Conservation (phyloP, 1,140 invertebrate species). For the Scaptomyza montana region DNA sequence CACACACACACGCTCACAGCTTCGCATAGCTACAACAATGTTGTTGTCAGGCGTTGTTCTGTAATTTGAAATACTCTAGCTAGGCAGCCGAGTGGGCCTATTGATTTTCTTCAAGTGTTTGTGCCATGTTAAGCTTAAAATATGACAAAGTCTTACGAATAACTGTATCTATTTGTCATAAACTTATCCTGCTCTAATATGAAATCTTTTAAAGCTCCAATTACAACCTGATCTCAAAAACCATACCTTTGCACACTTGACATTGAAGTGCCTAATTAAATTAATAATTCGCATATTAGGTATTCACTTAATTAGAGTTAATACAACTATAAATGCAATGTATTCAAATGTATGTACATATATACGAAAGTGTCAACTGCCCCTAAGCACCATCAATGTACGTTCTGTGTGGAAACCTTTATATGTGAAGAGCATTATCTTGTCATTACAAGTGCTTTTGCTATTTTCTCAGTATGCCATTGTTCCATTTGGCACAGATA, state of each 20-base stretch:
- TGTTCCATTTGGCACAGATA: slow-evolving; percentile 16
- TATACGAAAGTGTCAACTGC: not conserved
- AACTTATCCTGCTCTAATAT: too few relatives aligned
- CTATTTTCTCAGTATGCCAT: slow-evolving; percentile 29
- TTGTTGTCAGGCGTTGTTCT: slow-evolving; percentile 38
- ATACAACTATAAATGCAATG: slow-evolving; percentile 9
- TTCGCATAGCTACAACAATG: slow-evolving; percentile 15
- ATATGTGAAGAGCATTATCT: slow-evolving; percentile 37
- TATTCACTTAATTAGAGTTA: slow-evolving; percentile 17
- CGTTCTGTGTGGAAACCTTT: not conserved
- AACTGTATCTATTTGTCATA: too few relatives aligned
- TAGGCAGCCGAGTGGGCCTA: not conserved
- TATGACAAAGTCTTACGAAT: too few relatives aligned
- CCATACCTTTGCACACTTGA: not conserved
- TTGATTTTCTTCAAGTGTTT: slow-evolving; percentile 16
- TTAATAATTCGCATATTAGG: not conserved
- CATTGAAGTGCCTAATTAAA: not conserved
- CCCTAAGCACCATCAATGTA: not conserved
- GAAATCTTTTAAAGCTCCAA: too few relatives aligned
- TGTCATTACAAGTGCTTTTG: slow-evolving; percentile 24
- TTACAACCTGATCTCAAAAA: not conserved
- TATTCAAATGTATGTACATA: not conserved
- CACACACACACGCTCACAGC: slow-evolving; percentile 8
- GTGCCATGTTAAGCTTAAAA: not conserved
- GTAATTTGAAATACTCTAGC: slow-evolving; percentile 55